A percentile compares a stretch with the other conserved stretches of the same genome.
These are phyloP conservation scores for Reticulitermes lucifugus DNA, from an alignment of 2,888 invertebrate genomes.

Conservation along the genomic window DNA sequence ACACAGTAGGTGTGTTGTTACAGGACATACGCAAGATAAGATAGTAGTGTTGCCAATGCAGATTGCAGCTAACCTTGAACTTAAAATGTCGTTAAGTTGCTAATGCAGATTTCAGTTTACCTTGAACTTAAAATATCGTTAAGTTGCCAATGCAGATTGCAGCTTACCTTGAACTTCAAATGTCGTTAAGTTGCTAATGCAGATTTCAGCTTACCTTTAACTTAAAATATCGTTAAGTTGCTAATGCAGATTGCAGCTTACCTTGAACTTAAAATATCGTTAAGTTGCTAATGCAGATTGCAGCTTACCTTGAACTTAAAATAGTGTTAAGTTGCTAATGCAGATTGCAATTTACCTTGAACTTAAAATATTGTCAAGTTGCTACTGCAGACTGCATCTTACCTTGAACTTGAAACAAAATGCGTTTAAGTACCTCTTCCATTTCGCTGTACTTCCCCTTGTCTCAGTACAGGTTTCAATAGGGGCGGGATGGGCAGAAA, in stretches of 20 bases:
- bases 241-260: no score
- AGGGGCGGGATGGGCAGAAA: neutral
- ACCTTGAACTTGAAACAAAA: neutral
- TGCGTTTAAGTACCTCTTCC: neutral
- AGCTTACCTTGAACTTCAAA: neutral
- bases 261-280: no score
- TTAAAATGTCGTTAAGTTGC: neutral
- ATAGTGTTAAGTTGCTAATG: no score
- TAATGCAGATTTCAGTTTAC: neutral
- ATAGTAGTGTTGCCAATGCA: neutral
- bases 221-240: neutral
- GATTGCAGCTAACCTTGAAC: neutral
- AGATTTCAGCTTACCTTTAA: neutral
- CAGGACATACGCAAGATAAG: neutral
- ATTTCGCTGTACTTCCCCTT: neutral
- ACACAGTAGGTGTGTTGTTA: neutral
- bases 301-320: no score
- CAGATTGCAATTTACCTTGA: no score
- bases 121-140: neutral
- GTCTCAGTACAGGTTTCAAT: neutral
- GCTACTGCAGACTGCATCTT: no score
- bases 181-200: no score
- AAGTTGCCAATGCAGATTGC: no score
- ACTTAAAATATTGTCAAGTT: no score
- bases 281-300: no score